phyloP scores from a whole-genome alignment of 2,113 vertebrate genomes.

The Cepphus grylle region DNA sequence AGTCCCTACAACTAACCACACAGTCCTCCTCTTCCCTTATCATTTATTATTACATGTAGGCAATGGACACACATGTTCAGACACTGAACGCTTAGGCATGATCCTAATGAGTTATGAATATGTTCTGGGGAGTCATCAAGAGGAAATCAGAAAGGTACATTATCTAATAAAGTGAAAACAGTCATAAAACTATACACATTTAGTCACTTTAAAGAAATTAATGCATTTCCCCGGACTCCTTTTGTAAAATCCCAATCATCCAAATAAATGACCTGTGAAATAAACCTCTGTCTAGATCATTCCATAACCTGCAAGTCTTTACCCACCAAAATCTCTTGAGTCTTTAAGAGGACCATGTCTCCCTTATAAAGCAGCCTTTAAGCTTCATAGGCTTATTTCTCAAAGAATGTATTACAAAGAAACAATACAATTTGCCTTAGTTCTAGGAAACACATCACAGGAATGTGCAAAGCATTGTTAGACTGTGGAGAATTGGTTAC shows the following conservation, averaged over 20 bases:
- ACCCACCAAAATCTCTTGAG: not conserved
- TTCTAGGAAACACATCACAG: not conserved
- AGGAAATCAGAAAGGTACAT: not conserved
- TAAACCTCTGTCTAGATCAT: conserved; percentile 42
- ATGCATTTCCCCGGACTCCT: not conserved
- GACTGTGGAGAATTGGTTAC: not conserved
- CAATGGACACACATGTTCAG: not conserved
- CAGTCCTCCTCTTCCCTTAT: not conserved
- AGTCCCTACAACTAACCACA: not conserved
- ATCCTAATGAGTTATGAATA: not conserved
- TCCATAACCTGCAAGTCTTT: conserved; percentile 12
- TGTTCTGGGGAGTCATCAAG: not conserved
- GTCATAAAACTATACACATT: not conserved
- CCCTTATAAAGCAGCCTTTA: not conserved
- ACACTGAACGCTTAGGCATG: not conserved
- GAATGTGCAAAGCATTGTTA: not conserved
- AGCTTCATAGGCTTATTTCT: not conserved
- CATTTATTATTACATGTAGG: not conserved
- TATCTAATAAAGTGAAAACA: not conserved
- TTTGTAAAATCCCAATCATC: conserved; percentile 29
- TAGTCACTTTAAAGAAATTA: conserved; percentile 19
- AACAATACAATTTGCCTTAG: not conserved
- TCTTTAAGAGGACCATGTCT: not conserved
- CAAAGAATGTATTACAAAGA: not conserved
- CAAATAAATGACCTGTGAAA: conserved; percentile 57